phyloP scores from a whole-genome alignment of 2,888 invertebrate genomes.

The Scrobipalpa costella region DNA sequence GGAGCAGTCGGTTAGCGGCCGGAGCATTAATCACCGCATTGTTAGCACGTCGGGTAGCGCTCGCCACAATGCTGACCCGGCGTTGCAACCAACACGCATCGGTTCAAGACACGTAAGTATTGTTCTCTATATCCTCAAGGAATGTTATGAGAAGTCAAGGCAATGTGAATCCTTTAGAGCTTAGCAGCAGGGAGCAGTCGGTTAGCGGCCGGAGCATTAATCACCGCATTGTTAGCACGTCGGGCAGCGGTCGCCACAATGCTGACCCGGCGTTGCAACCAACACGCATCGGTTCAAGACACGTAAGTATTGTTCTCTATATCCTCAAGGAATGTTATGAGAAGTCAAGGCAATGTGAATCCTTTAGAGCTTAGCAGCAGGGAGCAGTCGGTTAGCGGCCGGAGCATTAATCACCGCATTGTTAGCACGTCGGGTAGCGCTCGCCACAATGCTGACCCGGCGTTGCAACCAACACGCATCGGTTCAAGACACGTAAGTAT shows the following conservation, averaged over 20 bases:
- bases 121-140: no score
- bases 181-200: conserved; percentile 19
- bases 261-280: background rate
- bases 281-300: no score
- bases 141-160: no score
- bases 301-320: no score
- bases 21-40: conserved; percentile 31
- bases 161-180: no score
- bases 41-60: conserved; percentile 27
- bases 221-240: conserved; percentile 30
- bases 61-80: conserved; percentile 5
- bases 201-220: conserved; percentile 25
- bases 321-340: no score
- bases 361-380: conserved; percentile 8
- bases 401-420: conserved; percentile 30
- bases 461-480: no score
- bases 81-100: no score
- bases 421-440: conserved; percentile 27
- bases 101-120: no score
- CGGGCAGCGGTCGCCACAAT: conserved; percentile 21
- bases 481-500: no score
- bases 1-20: conserved; percentile 18
- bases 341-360: no score
- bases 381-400: conserved; percentile 21
- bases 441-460: conserved; percentile 3